These are phyloP conservation scores for Ciona savignyi DNA, from an alignment of 23 tunicate genomes.

Conservation along the genomic window DNA sequence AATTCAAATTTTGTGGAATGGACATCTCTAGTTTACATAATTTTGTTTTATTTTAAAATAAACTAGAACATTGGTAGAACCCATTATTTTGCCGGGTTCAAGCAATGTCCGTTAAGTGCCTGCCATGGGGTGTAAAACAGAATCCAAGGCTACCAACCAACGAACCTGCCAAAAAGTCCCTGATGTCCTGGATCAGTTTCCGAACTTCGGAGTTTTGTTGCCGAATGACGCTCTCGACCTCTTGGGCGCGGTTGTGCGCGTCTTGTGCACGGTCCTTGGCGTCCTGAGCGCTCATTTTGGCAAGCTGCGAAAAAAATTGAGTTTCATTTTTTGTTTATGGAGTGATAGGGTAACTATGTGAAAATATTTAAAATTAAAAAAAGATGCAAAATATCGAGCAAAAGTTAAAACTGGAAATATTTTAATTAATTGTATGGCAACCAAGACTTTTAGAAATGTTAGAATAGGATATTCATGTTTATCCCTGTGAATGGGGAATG, in stretches of 20 bases:
- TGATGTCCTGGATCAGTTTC: slow-evolving; percentile 59
- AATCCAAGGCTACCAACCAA: neutral
- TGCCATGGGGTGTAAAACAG: no score
- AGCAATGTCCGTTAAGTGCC: no score
- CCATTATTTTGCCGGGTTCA: no score
- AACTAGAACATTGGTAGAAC: neutral
- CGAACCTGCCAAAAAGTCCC: slow-evolving; percentile 59
- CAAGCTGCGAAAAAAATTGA: slow-evolving; percentile 13
- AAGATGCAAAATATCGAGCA: neutral
- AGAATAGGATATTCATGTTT: no score
- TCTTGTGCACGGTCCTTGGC: slow-evolving; percentile 53
- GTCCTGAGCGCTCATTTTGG: slow-evolving; percentile 43
- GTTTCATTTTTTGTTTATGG: no score
- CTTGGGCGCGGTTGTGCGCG: slow-evolving; percentile 62
- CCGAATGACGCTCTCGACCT: slow-evolving; percentile 56
- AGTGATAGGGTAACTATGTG: no score
- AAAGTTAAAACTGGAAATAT: no score
- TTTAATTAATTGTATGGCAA: no score
- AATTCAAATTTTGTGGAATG: neutral
- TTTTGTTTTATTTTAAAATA: no score
- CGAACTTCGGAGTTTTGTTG: slow-evolving; percentile 52
- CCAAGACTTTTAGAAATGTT: no score
- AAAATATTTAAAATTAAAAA: no score
- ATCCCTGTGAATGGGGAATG: no score
- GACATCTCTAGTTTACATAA: neutral